These are phyloP conservation scores for Cepphus grylle DNA, from an alignment of 2,113 vertebrate species.

Conservation along the genomic window DNA sequence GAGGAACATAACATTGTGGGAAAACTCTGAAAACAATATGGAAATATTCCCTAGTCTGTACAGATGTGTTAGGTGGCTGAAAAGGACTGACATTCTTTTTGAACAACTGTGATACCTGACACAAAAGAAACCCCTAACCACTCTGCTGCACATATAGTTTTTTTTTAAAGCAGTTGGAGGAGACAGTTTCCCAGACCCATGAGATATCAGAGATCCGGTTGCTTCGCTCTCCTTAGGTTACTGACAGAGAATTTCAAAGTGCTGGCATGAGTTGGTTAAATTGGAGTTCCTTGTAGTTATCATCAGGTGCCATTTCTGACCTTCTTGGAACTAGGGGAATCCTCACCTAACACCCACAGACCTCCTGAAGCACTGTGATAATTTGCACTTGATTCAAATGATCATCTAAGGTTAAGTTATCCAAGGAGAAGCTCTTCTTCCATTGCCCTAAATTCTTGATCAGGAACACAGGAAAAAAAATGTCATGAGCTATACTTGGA, in stretches of 20 bases:
- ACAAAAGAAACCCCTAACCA: background rate
- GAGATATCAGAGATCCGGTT: background rate
- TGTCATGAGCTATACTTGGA: background rate
- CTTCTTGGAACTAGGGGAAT: background rate
- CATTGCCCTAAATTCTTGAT: background rate
- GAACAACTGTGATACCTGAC: background rate
- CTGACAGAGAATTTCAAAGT: background rate
- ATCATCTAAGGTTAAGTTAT: background rate
- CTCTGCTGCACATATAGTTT: fast-evolving
- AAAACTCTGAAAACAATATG: background rate
- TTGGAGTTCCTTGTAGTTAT: background rate
- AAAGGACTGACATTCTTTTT: background rate
- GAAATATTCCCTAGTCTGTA: background rate
- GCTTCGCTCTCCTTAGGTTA: background rate
- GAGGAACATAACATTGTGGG: background rate
- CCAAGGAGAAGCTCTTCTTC: background rate
- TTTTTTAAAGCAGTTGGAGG: background rate
- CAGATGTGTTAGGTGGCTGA: background rate
- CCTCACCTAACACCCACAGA: background rate
- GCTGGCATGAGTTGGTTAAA: background rate
- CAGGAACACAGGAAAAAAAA: background rate
- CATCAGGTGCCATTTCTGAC: background rate
- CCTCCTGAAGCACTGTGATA: background rate
- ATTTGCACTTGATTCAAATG: background rate
- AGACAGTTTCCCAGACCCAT: background rate